Evolutionary conservation across 2,113 vertebrate genomes (phyloP).

Genomic region (Gallinago jamesoni): DNA sequence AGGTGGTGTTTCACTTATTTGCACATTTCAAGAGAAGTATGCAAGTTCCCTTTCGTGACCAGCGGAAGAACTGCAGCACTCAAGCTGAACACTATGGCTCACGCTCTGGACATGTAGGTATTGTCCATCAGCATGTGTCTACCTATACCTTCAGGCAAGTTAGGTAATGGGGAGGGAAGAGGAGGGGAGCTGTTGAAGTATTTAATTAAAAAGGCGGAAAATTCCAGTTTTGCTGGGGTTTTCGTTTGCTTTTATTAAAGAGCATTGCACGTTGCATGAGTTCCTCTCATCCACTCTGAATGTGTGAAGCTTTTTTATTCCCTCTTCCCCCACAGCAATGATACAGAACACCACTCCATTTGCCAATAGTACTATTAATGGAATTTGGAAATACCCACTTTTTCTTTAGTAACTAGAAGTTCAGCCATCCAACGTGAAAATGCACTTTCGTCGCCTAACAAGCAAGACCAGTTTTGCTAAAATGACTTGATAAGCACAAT

Average conservation of each 20-base stretch:
- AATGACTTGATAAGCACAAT: background rate
- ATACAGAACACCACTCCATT: background rate
- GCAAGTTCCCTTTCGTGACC: background rate
- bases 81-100: background rate
- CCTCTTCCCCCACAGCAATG: background rate
- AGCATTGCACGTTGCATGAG: background rate
- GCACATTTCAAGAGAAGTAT: background rate
- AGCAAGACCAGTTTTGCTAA: background rate
- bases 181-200: background rate
- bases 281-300: background rate
- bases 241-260: background rate
- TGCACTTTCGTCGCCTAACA: background rate
- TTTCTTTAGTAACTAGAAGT: background rate
- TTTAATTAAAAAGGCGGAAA: background rate
- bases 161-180: background rate
- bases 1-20: background rate
- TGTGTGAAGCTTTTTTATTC: background rate
- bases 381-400: background rate
- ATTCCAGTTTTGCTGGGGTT: background rate
- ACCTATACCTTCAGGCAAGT: background rate
- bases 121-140: background rate
- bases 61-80: background rate
- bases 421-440: background rate
- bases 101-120: rapidly evolving
- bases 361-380: background rate